phyloP scores from a whole-genome alignment of 2,113 vertebrate species.

The Nicator chloris region DNA sequence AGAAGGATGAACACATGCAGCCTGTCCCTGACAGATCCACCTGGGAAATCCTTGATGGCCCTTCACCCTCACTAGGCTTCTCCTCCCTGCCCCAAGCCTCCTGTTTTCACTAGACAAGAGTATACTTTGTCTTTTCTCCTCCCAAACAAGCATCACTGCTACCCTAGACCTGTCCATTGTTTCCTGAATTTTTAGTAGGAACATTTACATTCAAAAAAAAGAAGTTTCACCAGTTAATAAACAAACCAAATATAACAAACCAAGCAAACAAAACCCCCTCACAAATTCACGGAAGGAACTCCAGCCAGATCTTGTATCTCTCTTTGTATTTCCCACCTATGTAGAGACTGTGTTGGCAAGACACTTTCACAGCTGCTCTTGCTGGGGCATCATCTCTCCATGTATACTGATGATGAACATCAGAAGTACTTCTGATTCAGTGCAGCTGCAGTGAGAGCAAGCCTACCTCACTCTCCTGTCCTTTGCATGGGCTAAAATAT shows the following conservation, averaged over 20 bases:
- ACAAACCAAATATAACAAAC: not conserved
- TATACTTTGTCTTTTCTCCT: not conserved
- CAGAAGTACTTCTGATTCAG: not conserved
- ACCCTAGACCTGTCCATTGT: not conserved
- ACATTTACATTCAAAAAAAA: not conserved
- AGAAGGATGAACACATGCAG: not conserved
- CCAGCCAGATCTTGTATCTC: not conserved
- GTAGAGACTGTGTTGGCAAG: not conserved
- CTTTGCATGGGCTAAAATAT: not conserved
- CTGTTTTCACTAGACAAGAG: not conserved
- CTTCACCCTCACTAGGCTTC: not conserved
- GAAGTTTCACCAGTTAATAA: not conserved
- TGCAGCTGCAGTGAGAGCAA: not conserved
- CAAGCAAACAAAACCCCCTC: not conserved
- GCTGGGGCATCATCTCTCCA: not conserved
- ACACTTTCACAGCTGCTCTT: not conserved
- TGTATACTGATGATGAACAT: not conserved
- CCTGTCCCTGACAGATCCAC: not conserved
- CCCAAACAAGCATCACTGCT: not conserved
- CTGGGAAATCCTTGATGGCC: not conserved
- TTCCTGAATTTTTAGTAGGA: not conserved
- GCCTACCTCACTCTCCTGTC: not conserved
- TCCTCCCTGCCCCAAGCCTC: not conserved
- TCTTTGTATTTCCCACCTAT: not conserved
- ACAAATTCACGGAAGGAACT: not conserved